Evolutionary conservation across 2,888 invertebrate genomes (phyloP).

Genomic region (Ryuthela nishihirai): DNA sequence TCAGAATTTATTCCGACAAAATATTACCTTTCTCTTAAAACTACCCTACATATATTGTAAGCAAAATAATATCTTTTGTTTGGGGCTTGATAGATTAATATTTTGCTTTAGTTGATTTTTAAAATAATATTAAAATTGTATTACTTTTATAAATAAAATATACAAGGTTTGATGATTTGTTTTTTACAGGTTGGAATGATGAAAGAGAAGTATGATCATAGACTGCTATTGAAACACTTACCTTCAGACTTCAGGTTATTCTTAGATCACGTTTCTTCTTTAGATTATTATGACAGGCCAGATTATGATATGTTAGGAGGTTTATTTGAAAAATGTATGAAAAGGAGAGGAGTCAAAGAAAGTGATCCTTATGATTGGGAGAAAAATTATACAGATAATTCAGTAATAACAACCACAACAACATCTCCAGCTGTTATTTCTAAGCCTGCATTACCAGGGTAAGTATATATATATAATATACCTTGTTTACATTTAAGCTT

Average conservation of each 20-base stretch:
- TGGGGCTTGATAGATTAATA: no score
- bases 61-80: no score
- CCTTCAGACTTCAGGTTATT: conserved; percentile 92
- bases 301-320: conserved; percentile 69
- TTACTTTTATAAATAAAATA: no score
- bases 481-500: background rate
- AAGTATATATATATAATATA: background rate
- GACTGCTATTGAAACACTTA: conserved; percentile 82
- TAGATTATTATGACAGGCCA: conserved; percentile 93
- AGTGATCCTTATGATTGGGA: conserved; percentile 96
- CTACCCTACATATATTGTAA: no score
- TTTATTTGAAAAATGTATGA: conserved; percentile 87
- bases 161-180: no score
- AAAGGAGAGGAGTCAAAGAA: conserved; percentile 81
- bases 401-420: conserved; percentile 43
- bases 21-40: no score
- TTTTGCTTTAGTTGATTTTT: no score
- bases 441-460: conserved; percentile 42
- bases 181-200: conserved; percentile 75
- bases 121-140: no score
- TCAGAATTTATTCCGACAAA: no score
- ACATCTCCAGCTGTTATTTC: conserved; percentile 44
- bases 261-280: conserved; percentile 83
- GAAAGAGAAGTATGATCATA: conserved; percentile 96
- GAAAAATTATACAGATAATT: conserved; percentile 53